Evolutionary conservation across 2,888 invertebrate species (phyloP), one percentile per base, ranked within the genome.

Genomic region (Drosophila birchii): DNA sequence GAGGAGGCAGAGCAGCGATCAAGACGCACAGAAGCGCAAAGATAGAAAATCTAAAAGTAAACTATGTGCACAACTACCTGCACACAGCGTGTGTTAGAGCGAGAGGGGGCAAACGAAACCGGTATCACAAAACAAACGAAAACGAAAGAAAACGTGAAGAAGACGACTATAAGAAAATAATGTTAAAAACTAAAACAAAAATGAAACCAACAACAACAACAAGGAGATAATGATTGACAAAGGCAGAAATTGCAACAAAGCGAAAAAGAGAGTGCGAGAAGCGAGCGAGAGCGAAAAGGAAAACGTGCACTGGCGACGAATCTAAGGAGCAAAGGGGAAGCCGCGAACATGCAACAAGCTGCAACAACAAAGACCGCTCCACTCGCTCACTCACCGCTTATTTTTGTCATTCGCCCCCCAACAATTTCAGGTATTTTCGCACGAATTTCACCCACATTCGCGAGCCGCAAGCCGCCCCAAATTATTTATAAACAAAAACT

Each of bases 31-130:
- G 53, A 36, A 78, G 38, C 68, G 83, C 82, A 61, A 61, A 75
- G 74, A 86, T 77, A 78, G 78, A 82, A 68, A 84, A 87, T 86
- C 88, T 88, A 87, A 87, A 87, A 78, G 86, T 86, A 84, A 87
- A 78, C 84, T 80, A 81, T 70, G 72, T 74, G 72, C 84, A 85
- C 76, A 81, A 79, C 83, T 85, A 83, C 83, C 83, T 83, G 83
- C 76, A 56, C 76, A 75, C 56, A 57, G 56, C 57, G 55, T 51
- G 55, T 51, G 53, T 9, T 36, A 54, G 70, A 61, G 68, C 39
- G 55, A 43, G 75, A 43, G 20, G 61, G 45, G 29, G 67, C 63
- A 5, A n/a, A 23, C 11, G 51, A 86, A 84, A 84, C 84, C 84
- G 84, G 84, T 88, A 84, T 84, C 64, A 76, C 66, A 84, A 78